Percentiles rank a stretch among this genome's conserved stretches.
Evolutionary conservation across 2,888 invertebrate species (phyloP).

Genomic region (Mamestra brassicae): DNA sequence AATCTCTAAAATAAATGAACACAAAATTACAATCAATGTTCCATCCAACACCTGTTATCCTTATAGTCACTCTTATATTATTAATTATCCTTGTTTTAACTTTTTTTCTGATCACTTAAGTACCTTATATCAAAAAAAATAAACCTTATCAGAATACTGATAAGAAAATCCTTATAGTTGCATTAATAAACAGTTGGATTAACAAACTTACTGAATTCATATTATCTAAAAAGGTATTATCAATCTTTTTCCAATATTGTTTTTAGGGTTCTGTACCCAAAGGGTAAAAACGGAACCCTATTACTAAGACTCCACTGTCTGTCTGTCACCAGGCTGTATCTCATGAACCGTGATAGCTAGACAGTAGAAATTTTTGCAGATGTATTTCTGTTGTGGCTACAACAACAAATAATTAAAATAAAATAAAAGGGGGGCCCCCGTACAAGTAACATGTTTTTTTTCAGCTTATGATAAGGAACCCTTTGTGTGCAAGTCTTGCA

Average conservation of each 20-base stretch:
- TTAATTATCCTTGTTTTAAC: neutral
- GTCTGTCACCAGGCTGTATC: too few species aligned
- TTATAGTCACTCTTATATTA: neutral
- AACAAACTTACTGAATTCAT: neutral
- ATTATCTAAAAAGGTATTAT: neutral
- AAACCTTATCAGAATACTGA: neutral
- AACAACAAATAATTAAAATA: too few species aligned
- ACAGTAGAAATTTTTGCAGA: too few species aligned
- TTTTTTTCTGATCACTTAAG: neutral
- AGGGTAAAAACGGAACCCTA: too few species aligned
- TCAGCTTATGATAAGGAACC: too few species aligned
- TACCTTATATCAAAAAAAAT: neutral
- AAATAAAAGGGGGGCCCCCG: too few species aligned
- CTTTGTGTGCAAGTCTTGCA: too few species aligned
- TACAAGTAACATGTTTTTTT: too few species aligned
- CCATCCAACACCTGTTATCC: neutral
- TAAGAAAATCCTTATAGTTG: neutral
- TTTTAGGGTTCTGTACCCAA: neutral
- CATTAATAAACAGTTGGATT: constrained; percentile 4
- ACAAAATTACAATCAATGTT: neutral
- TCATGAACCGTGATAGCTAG: too few species aligned
- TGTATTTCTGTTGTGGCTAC: too few species aligned
- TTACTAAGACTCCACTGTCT: too few species aligned
- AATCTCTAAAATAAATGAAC: neutral
- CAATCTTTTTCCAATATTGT: neutral